Conservation (phyloP, 2,113 vertebrate genomes). For the Centropus unirufus region DNA sequence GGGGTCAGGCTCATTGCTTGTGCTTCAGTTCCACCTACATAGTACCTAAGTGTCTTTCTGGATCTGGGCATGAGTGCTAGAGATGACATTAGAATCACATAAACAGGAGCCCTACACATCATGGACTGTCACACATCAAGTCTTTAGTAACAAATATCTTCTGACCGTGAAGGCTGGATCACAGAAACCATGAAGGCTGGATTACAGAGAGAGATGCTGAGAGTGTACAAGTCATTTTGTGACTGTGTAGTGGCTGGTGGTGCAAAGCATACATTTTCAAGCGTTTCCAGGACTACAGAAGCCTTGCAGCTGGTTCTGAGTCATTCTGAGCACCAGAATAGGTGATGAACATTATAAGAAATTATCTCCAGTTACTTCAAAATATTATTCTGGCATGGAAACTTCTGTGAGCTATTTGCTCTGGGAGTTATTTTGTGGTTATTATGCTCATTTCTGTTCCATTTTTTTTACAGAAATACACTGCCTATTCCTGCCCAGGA, state of each 20-base stretch:
- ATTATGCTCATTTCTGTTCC: slow-evolving; percentile 37
- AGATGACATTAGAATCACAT: neutral
- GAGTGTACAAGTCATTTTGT: neutral
- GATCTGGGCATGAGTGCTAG: neutral
- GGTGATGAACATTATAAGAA: slow-evolving; percentile 47
- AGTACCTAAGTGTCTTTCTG: neutral
- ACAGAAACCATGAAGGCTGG: neutral
- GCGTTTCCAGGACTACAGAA: slow-evolving; percentile 25
- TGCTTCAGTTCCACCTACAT: neutral
- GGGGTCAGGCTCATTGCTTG: neutral
- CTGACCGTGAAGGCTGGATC: neutral
- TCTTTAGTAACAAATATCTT: neutral
- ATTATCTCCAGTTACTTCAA: slow-evolving; percentile 46
- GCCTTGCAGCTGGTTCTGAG: slow-evolving; percentile 61
- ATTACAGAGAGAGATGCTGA: neutral
- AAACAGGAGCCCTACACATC: neutral
- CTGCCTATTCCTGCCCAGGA: neutral
- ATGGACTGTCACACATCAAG: neutral
- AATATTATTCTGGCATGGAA: slow-evolving; percentile 56
- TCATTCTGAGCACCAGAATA: slow-evolving; percentile 53
- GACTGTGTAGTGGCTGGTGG: neutral
- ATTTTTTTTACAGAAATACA: slow-evolving; percentile 24
- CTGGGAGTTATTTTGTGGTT: slow-evolving; percentile 27
- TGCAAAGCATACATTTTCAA: slow-evolving; percentile 36
- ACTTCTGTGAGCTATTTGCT: slow-evolving; percentile 35